Conservation (phyloP, 1,140 invertebrate species). For the Chelonus insularis region DNA sequence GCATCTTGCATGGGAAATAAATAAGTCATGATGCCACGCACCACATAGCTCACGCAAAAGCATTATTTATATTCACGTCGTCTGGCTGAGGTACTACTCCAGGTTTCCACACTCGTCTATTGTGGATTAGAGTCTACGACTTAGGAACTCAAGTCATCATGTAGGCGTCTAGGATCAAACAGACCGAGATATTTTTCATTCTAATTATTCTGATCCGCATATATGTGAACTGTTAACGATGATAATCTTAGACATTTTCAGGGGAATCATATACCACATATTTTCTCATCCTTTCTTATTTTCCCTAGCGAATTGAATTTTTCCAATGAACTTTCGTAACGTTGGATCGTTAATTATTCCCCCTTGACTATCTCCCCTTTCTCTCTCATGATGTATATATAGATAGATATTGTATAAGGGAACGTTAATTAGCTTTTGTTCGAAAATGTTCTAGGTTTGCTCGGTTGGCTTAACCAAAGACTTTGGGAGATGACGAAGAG, state of each 20-base stretch:
- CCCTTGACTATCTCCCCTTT: not conserved
- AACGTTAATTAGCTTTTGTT: constrained; percentile 31
- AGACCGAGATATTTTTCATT: constrained; percentile 54
- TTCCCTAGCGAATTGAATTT: constrained; percentile 22
- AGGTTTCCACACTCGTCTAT: constrained; percentile 40
- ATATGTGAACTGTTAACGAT: constrained; percentile 39
- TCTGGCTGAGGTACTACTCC: not conserved
- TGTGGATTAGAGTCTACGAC: not conserved
- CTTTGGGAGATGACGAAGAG: constrained; percentile 8
- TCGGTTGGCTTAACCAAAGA: constrained; percentile 27
- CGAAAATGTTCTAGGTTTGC: constrained; percentile 18
- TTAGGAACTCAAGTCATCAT: not conserved
- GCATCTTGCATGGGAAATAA: constrained; percentile 36
- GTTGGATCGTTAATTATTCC: constrained; percentile 18
- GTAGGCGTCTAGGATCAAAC: constrained; percentile 44
- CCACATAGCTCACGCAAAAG: constrained; percentile 48
- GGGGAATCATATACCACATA: constrained; percentile 20
- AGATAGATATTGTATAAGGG: not conserved
- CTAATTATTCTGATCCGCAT: constrained; percentile 45
- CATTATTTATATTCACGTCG: constrained; percentile 5
- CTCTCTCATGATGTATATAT: not conserved
- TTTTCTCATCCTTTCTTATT: constrained; percentile 9
- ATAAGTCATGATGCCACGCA: constrained; percentile 52
- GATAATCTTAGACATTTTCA: constrained; percentile 34
- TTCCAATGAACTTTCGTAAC: constrained; percentile 36